A percentile compares a stretch with the other conserved stretches of the same genome.
Evolutionary conservation across 2,888 invertebrate genomes (phyloP).

Genomic region (Phortica okadai): DNA sequence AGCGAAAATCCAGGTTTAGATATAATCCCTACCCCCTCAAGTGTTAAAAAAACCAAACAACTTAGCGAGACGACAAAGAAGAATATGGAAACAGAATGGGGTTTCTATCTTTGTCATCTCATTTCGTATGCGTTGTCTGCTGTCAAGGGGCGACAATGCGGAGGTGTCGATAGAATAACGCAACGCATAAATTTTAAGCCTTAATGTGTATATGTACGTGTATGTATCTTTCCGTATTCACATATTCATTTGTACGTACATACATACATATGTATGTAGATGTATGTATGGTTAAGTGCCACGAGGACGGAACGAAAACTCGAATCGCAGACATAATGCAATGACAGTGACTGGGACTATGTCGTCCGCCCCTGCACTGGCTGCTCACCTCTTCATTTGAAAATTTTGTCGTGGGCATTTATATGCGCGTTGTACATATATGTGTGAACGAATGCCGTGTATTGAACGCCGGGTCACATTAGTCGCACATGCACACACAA

Average conservation of each 20-base stretch:
- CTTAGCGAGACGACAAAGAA: background rate
- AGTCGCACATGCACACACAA: background rate
- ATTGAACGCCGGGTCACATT: background rate
- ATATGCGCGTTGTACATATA: conserved; percentile 13
- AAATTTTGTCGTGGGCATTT: background rate
- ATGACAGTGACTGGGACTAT: background rate
- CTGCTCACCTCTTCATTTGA: background rate
- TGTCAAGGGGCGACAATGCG: conserved; percentile 50
- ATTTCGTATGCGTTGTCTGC: conserved; percentile 63
- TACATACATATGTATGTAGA: background rate
- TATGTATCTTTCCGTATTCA: conserved; percentile 26
- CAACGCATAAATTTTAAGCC: conserved; percentile 62
- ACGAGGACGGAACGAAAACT: background rate
- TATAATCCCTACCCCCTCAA: background rate
- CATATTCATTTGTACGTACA: conserved; percentile 27
- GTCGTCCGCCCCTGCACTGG: background rate
- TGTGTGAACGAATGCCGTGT: background rate
- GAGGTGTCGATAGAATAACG: conserved; percentile 68
- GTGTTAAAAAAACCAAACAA: background rate
- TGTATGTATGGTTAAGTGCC: background rate
- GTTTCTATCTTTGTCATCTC: conserved; percentile 42
- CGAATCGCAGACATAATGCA: background rate
- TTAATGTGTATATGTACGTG: conserved; percentile 39
- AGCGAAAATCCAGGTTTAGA: background rate
- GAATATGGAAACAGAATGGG: background rate